These are phyloP conservation scores for Euplagia quadripunctaria DNA, from an alignment of 2,888 invertebrate genomes.

Conservation along the genomic window DNA sequence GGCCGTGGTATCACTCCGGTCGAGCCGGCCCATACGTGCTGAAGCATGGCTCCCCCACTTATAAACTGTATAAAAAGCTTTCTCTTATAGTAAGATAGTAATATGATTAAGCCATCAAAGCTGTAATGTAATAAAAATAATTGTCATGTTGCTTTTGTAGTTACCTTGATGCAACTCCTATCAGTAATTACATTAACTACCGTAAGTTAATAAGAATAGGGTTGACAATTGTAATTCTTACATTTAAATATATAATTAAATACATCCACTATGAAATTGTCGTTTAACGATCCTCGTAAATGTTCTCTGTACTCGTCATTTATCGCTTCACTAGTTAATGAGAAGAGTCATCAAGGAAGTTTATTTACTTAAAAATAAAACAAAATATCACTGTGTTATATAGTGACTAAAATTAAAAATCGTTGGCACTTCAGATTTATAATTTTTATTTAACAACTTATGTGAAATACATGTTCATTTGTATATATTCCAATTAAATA, in stretches of 20 bases:
- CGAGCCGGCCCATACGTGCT: no score
- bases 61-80: conserved; percentile 8
- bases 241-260: conserved; percentile 24
- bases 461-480: no score
- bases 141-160: conserved; percentile 30
- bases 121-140: conserved; percentile 35
- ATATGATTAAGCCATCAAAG: conserved; percentile 42
- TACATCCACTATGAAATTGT: conserved; percentile 42
- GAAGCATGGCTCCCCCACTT: no score
- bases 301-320: conserved; percentile 36
- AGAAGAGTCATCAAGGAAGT: conserved; percentile 32
- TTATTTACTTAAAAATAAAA: conserved; percentile 16
- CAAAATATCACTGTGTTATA: neutral
- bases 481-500: no score
- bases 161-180: neutral
- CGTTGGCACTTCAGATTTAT: conserved; percentile 6
- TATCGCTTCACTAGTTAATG: conserved; percentile 44
- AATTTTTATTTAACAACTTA: no score
- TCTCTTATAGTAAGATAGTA: conserved; percentile 21
- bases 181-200: neutral
- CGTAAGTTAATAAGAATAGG: neutral
- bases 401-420: conserved; percentile 12
- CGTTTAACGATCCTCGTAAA: conserved; percentile 42
- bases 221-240: conserved; percentile 1
- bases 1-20: no score